Evolutionary conservation across 2,888 invertebrate species (phyloP), one percentile per base, ranked within the genome.

Genomic region (Achlya flavicornis): DNA sequence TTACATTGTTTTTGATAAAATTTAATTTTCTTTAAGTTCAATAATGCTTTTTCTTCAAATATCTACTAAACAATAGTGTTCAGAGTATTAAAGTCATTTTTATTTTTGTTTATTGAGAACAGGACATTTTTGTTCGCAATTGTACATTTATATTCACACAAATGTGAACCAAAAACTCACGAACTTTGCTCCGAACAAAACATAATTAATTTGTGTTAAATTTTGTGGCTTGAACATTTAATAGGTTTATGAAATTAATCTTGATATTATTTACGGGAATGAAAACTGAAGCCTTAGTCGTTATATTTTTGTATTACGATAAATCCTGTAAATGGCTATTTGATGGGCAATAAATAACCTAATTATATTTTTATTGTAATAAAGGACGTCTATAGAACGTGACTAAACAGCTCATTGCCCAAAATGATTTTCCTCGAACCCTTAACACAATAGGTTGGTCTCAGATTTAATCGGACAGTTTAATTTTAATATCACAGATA

Each of bases 351-450:
- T 48, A 48, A 75, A 76, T 75, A 75, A 77, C 75, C 75, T 74
- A 77, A 76, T 77, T 75, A 71, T n/a, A 64, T 68, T 70, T 69
- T 75, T 75, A 74, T 74, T 64, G 69, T 71, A 38, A 7, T 38
- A 10, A 10, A 38, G 10, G 10, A 73, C 48, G 63, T 71, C 38
- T 38, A 10, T 38, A 38, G 10, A 38, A 73, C 48, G 63, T 71
- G 71, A 74, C 73, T n/a, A n/a, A n/a, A n/a, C n/a, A n/a, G n/a
- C n/a, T n/a, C 74, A 71, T 68, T 65, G 35, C 62, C 61, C 72
- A 67, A 74, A 41, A 75, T 74, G 69, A 72, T 71, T 75, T 64
- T 48, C 61, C 7, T 33, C n/a, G 11, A 33, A 61, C 60, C 35
- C 59, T 43, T 14, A 43, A 43, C 43, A 43, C 58, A 35, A 58